These are phyloP conservation scores for Phocides pigmalion DNA, from an alignment of 1,140 invertebrate genomes.

Conservation along the genomic window DNA sequence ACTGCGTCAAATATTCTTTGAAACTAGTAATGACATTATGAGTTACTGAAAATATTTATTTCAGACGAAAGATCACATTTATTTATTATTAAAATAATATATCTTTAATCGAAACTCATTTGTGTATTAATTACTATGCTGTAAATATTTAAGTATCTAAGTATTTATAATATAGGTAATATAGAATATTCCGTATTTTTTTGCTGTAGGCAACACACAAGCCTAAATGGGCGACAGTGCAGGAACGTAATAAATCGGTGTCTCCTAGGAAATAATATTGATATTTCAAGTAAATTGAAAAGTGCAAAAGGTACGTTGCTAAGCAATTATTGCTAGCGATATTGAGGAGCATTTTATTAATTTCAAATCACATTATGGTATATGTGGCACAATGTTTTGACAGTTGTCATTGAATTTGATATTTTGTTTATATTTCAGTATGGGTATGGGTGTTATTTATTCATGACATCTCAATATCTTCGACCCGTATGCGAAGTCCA, in stretches of 20 bases:
- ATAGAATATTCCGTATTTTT: conserved; percentile 23
- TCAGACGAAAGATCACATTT: too few species aligned
- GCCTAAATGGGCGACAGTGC: conserved; percentile 53
- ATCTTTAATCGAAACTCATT: too few species aligned
- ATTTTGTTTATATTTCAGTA: conserved; percentile 82
- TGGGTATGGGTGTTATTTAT: conserved; percentile 44
- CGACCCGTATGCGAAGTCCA: conserved; percentile 35
- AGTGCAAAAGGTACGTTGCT: conserved; percentile 50
- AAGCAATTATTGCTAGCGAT: neutral
- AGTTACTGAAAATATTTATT: too few species aligned
- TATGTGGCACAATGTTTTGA: conserved; percentile 82
- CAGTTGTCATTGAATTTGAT: conserved; percentile 73
- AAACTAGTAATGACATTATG: too few species aligned
- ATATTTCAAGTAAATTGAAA: conserved; percentile 61
- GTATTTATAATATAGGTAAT: too few species aligned
- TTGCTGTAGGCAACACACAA: conserved; percentile 47
- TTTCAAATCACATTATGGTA: conserved; percentile 39
- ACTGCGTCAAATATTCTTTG: too few species aligned
- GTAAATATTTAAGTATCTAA: too few species aligned
- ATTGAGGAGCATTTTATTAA: neutral
- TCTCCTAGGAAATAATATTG: conserved; percentile 82
- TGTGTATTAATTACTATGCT: too few species aligned
- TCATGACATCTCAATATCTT: conserved; percentile 39
- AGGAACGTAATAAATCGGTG: conserved; percentile 79
- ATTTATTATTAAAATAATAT: too few species aligned